phyloP scores from a whole-genome alignment of 2,888 invertebrate species.

The Eulithis testata region DNA sequence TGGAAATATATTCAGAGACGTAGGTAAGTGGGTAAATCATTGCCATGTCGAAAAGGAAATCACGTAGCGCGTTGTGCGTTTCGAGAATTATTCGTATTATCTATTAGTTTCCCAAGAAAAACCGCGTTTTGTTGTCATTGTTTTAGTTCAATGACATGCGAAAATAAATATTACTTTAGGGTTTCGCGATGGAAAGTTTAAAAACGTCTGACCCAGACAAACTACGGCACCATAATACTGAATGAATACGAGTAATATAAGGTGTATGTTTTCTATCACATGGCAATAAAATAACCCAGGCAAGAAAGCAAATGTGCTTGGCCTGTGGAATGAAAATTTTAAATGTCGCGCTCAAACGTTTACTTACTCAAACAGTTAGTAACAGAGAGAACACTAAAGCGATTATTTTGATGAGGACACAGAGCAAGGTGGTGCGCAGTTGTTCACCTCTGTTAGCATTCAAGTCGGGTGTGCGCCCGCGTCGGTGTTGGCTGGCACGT shows the following conservation, averaged over 20 bases:
- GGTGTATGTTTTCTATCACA: too few relatives aligned
- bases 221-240: background rate
- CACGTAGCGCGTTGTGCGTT: conserved; percentile 65
- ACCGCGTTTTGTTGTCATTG: conserved; percentile 42
- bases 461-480: conserved; percentile 33
- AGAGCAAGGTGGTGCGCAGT: conserved; percentile 30
- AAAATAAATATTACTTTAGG: conserved; percentile 32
- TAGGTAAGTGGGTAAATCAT: conserved; percentile 59
- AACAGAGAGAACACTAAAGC: conserved; percentile 15
- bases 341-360: conserved; percentile 16
- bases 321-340: conserved; percentile 11
- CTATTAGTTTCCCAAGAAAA: conserved; percentile 52
- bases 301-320: background rate
- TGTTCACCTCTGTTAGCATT: conserved; percentile 52
- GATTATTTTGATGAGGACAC: conserved; percentile 21
- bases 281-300: too few relatives aligned
- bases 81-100: conserved; percentile 62
- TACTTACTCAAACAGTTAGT: conserved; percentile 13
- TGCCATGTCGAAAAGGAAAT: conserved; percentile 71
- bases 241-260: too few relatives aligned
- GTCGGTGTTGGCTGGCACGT: conserved; percentile 50
- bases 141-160: conserved; percentile 47
- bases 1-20: conserved; percentile 66
- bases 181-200: background rate
- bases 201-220: too few relatives aligned